Conservation (phyloP, 37 sponge, comb jelly and placozoan species). For the Eunapius fragilis region DNA sequence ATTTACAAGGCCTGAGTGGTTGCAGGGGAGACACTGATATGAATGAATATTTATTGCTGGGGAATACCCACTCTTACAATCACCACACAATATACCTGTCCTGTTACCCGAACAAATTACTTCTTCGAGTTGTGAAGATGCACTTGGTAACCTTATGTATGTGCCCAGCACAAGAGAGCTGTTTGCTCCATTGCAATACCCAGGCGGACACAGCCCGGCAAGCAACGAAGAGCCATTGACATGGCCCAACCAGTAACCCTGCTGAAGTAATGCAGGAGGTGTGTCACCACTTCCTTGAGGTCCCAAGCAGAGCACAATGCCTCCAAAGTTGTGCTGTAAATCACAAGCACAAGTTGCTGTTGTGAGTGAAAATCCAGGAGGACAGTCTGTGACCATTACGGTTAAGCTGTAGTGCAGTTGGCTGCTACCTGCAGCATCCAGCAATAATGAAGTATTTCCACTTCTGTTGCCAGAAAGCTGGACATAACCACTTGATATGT, state of each 20-base stretch:
- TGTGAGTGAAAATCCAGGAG: background rate
- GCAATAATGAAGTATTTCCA: background rate
- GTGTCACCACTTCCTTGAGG: background rate
- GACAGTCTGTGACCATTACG: background rate
- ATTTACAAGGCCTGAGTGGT: background rate
- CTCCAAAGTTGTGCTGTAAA: background rate
- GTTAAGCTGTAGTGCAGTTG: background rate
- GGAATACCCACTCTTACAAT: constrained; percentile 28
- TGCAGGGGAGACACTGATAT: constrained; percentile 31
- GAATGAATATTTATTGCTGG: constrained; percentile 16
- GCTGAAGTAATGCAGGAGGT: background rate
- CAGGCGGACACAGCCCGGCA: constrained; percentile 9
- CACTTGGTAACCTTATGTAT: background rate
- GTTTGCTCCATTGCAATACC: constrained; percentile 6
- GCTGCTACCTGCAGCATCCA: background rate
- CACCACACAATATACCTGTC: constrained; percentile 37
- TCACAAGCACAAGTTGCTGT: background rate
- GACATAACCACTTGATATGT: background rate
- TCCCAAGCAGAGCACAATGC: background rate
- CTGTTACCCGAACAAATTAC: constrained; percentile 23
- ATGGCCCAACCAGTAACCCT: constrained; percentile 42
- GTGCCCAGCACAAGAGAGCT: background rate
- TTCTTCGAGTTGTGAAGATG: background rate
- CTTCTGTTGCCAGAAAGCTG: background rate
- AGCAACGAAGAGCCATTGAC: background rate